These are phyloP conservation scores for Oithona nana DNA, from an alignment of 2,888 invertebrate species.

Conservation along the genomic window DNA sequence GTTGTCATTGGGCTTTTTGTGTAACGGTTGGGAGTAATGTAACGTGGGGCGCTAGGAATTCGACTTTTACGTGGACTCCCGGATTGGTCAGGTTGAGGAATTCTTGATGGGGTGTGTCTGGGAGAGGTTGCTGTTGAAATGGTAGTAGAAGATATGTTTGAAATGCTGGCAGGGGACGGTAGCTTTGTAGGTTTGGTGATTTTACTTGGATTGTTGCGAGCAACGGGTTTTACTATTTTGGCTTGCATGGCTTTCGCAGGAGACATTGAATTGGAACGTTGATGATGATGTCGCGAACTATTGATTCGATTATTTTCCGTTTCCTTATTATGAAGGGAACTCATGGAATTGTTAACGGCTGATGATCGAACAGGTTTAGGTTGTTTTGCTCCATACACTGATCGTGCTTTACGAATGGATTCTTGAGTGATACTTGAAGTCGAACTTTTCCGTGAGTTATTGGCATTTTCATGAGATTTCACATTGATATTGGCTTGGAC, in stretches of 20 bases:
- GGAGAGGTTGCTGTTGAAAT: neutral
- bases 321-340: neutral
- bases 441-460: neutral
- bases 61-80: neutral
- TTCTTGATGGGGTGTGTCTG: neutral
- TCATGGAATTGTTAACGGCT: neutral
- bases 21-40: neutral
- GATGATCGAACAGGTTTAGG: neutral
- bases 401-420: neutral
- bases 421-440: neutral
- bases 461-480: neutral
- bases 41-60: neutral
- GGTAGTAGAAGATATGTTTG: neutral
- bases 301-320: neutral
- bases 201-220: too few species aligned
- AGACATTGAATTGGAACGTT: neutral
- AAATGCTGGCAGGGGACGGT: too few species aligned
- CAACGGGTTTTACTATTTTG: slow-evolving; percentile 4
- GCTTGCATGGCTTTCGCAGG: neutral
- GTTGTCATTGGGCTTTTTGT: neutral
- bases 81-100: neutral
- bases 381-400: neutral
- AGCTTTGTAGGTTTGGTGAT: neutral
- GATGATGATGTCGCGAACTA: neutral
- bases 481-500: neutral